phyloP scores from a whole-genome alignment of 1,140 invertebrate species.

The Anoplolepis gracilipes region DNA sequence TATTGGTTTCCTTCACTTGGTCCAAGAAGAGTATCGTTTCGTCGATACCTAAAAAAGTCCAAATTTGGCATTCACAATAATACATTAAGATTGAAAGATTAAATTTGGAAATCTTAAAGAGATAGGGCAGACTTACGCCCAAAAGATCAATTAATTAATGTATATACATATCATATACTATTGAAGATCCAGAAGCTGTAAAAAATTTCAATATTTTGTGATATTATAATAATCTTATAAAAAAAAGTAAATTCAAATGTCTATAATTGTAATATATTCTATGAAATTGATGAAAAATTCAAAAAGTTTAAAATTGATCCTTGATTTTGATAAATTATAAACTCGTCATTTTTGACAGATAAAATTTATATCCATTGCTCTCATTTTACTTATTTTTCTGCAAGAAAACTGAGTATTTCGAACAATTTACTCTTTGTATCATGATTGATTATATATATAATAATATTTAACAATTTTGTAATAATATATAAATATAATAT shows the following conservation, averaged over 20 bases:
- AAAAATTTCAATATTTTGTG: constrained; percentile 13
- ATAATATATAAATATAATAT: constrained; percentile 6
- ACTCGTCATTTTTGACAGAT: constrained; percentile 2
- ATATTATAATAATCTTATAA: background rate
- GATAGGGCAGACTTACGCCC: background rate
- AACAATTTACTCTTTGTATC: background rate
- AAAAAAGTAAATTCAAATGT: constrained; percentile 22
- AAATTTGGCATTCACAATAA: constrained; percentile 35
- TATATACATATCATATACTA: background rate
- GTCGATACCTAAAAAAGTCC: constrained; percentile 16
- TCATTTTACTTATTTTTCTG: background rate
- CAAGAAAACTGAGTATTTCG: background rate
- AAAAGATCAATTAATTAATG: constrained; percentile 34
- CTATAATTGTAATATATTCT: constrained; percentile 12
- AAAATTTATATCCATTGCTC: constrained; percentile 18
- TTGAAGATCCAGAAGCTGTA: background rate
- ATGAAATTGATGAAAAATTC: constrained; percentile 3
- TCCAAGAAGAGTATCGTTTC: constrained; percentile 57
- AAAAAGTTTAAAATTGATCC: background rate
- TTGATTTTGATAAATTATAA: constrained; percentile 15
- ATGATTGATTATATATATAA: constrained; percentile 20
- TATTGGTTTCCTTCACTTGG: constrained; percentile 69
- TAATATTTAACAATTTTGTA: constrained; percentile 28
- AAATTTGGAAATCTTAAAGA: constrained; percentile 55
- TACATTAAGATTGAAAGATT: constrained; percentile 56